phyloP scores from a whole-genome alignment of 2,888 invertebrate species.

The Diplazon laetatorius region DNA sequence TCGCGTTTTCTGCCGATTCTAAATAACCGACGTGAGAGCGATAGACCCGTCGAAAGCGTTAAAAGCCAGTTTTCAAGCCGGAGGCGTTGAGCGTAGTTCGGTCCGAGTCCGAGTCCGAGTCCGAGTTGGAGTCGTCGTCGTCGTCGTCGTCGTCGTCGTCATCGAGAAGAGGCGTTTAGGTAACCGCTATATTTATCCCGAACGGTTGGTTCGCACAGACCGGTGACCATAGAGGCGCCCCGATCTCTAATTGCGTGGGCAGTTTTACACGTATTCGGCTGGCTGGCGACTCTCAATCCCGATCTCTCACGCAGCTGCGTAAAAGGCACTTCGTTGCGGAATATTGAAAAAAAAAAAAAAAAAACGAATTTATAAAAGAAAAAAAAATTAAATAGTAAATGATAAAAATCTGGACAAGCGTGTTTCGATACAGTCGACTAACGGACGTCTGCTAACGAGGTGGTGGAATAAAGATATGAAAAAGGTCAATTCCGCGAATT shows the following conservation, averaged over 20 bases:
- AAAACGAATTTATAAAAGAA: conserved; percentile 30
- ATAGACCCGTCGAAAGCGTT: not conserved
- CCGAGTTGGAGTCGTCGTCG: conserved; percentile 12
- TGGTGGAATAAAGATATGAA: not conserved
- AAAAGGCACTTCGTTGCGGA: conserved; percentile 58
- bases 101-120: too few relatives aligned
- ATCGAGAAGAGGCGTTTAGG: conserved; percentile 60
- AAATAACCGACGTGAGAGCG: too few relatives aligned
- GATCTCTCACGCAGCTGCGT: conserved; percentile 47
- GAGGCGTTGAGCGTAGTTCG: conserved; percentile 21
- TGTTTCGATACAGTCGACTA: conserved; percentile 16
- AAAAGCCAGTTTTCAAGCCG: conserved; percentile 33
- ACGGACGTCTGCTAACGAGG: not conserved
- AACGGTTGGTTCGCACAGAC: conserved; percentile 42
- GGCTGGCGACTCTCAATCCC: conserved; percentile 44
- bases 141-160: conserved; percentile 46
- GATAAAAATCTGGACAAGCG: conserved; percentile 37
- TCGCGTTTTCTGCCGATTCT: conserved; percentile 26
- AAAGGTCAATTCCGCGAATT: too few relatives aligned
- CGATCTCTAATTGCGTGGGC: conserved; percentile 61
- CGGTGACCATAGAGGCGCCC: conserved; percentile 38
- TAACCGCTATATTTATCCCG: conserved; percentile 64
- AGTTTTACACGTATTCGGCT: conserved; percentile 60
- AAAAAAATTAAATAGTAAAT: not conserved
- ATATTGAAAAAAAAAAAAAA: conserved; percentile 29